These are phyloP conservation scores for Mylabris phalerata DNA, from an alignment of 1,140 invertebrate species.

Conservation along the genomic window DNA sequence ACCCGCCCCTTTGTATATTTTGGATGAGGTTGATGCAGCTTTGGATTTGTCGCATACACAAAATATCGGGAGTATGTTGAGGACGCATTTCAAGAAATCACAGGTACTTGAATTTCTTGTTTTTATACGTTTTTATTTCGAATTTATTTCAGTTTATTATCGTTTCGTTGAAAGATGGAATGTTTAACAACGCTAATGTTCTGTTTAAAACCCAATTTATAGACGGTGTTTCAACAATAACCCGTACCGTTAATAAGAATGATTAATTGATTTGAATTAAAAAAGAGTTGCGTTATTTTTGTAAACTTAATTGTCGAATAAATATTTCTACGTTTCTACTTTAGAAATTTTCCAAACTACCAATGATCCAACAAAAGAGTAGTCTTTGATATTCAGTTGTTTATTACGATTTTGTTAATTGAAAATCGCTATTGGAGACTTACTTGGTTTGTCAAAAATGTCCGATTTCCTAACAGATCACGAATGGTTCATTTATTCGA, in stretches of 20 bases:
- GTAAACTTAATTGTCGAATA: too few species aligned
- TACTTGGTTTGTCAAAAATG: slow-evolving; percentile 2
- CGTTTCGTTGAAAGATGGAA: slow-evolving; percentile 97
- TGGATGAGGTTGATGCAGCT: slow-evolving; percentile 98
- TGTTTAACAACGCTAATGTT: slow-evolving; percentile 99
- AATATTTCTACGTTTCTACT: too few species aligned
- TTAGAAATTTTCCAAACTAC: too few species aligned
- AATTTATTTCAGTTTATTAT: slow-evolving; percentile 82
- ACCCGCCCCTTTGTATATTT: slow-evolving; percentile 96
- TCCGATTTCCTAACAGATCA: slow-evolving; percentile 46
- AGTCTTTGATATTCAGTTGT: too few species aligned
- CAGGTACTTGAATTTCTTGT: slow-evolving; percentile 53
- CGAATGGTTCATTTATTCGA: slow-evolving; percentile 57
- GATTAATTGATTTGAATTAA: too few species aligned
- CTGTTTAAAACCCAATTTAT: slow-evolving; percentile 92
- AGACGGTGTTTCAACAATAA: slow-evolving; percentile 90
- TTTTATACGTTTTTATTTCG: slow-evolving; percentile 6
- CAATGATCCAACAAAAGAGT: too few species aligned
- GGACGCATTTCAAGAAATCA: slow-evolving; percentile 88
- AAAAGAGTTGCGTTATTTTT: too few species aligned
- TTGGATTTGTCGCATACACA: slow-evolving; percentile 97
- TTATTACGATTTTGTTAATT: too few species aligned
- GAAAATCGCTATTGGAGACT: too few species aligned
- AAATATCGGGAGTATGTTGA: slow-evolving; percentile 96
- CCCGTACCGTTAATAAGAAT: slow-evolving; percentile 50